These are phyloP conservation scores for Noctua comes DNA, from an alignment of 2,888 invertebrate species.

Conservation along the genomic window DNA sequence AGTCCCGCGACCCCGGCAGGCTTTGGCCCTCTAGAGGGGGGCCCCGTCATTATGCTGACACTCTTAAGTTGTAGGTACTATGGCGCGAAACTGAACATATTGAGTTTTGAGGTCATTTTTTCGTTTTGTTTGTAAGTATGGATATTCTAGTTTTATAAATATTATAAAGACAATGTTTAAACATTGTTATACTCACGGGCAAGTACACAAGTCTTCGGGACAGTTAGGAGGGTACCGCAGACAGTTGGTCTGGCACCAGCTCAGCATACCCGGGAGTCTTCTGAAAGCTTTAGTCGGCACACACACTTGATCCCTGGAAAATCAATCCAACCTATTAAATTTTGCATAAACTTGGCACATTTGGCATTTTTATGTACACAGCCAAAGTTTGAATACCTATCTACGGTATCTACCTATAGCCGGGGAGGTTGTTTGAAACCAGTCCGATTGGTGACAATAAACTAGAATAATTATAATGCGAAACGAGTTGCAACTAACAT, in stretches of 20 bases:
- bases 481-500: constrained; percentile 44
- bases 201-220: constrained; percentile 93
- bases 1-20: too few relatives aligned
- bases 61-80: not conserved
- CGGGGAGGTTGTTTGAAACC: constrained; percentile 1
- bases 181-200: constrained; percentile 95
- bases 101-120: not conserved
- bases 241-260: constrained; percentile 96
- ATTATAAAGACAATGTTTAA: not conserved
- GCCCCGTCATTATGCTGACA: too few relatives aligned
- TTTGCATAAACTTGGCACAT: constrained; percentile 6
- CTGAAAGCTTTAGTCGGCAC: constrained; percentile 92
- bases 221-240: constrained; percentile 96
- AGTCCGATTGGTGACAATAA: constrained; percentile 33
- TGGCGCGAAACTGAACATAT: not conserved
- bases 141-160: not conserved
- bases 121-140: not conserved
- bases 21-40: too few relatives aligned
- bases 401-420: not conserved
- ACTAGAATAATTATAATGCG: constrained; percentile 20
- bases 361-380: constrained; percentile 42
- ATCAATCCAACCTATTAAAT: constrained; percentile 27
- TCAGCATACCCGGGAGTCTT: constrained; percentile 93
- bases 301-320: constrained; percentile 94
- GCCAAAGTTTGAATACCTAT: not conserved